Evolutionary conservation across 2,113 vertebrate genomes (phyloP).

Genomic region (Phrynocephalus versicolor): DNA sequence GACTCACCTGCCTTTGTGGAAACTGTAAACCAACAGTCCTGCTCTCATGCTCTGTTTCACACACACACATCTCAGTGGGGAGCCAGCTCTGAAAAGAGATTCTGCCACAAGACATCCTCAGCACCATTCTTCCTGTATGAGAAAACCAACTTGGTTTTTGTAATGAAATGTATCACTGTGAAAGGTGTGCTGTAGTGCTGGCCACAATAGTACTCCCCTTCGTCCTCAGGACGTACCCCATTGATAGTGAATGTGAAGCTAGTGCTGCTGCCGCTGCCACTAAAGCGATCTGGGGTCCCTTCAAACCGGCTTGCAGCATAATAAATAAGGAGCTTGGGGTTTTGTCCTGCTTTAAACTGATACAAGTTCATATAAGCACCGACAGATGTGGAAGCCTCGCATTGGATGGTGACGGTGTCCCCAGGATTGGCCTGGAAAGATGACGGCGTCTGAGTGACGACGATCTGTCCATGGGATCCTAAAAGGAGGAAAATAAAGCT

Average conservation of each 20-base stretch:
- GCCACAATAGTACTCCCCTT: constrained; percentile 30
- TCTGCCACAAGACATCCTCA: neutral
- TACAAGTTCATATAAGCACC: neutral
- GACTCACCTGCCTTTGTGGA: no score
- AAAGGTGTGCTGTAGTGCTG: neutral
- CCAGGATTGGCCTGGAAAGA: neutral
- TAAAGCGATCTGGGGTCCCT: neutral
- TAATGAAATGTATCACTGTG: neutral
- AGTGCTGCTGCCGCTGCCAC: constrained; percentile 4
- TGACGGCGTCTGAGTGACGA: constrained; percentile 11
- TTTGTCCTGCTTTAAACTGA: neutral
- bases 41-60: no score
- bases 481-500: neutral
- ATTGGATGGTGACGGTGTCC: neutral
- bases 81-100: neutral
- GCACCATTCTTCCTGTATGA: neutral
- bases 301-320: rapidly evolving
- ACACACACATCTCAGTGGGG: no score
- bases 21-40: no score
- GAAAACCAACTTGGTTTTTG: neutral
- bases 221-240: constrained; percentile 23
- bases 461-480: neutral
- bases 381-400: neutral
- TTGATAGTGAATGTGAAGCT: constrained; percentile 37
- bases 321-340: neutral